These are phyloP conservation scores for Pelobates cultripes DNA, from an alignment of 2,797 vertebrate genomes.

Conservation along the genomic window DNA sequence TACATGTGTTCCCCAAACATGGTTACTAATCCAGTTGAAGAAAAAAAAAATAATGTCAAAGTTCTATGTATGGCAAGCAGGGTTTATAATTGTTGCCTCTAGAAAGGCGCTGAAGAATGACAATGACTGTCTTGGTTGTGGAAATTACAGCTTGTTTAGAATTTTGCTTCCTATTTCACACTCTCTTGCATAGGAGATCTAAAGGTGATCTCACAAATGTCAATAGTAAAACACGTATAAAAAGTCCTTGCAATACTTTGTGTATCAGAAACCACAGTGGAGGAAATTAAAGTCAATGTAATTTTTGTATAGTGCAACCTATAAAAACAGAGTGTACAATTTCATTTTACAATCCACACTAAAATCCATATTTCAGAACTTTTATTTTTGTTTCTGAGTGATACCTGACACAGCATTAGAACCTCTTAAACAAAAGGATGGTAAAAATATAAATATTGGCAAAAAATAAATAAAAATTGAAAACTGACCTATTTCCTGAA, in stretches of 20 bases:
- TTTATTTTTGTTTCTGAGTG: too few relatives aligned
- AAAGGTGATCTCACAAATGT: conserved; percentile 39
- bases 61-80: conserved; percentile 6
- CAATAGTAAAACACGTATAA: conserved; percentile 36
- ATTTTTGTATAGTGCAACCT: conserved; percentile 18
- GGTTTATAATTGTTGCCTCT: conserved; percentile 19
- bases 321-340: conserved; percentile 9
- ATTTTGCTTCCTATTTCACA: conserved; percentile 39
- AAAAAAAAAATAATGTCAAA: conserved; percentile 14
- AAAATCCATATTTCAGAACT: background rate
- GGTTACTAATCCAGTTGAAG: background rate
- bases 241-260: background rate
- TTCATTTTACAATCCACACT: conserved; percentile 15
- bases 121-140: background rate
- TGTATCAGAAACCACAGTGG: background rate
- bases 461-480: too few relatives aligned
- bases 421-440: too few relatives aligned
- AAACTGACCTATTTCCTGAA: too few relatives aligned
- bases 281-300: conserved; percentile 5
- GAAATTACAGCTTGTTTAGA: conserved; percentile 14
- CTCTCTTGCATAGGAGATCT: conserved; percentile 27
- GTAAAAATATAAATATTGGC: too few relatives aligned
- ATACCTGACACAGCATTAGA: too few relatives aligned
- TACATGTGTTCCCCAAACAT: background rate
- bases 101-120: conserved; percentile 13